These are phyloP conservation scores for Suillia variegata DNA, from an alignment of 2,888 invertebrate genomes.

Conservation along the genomic window DNA sequence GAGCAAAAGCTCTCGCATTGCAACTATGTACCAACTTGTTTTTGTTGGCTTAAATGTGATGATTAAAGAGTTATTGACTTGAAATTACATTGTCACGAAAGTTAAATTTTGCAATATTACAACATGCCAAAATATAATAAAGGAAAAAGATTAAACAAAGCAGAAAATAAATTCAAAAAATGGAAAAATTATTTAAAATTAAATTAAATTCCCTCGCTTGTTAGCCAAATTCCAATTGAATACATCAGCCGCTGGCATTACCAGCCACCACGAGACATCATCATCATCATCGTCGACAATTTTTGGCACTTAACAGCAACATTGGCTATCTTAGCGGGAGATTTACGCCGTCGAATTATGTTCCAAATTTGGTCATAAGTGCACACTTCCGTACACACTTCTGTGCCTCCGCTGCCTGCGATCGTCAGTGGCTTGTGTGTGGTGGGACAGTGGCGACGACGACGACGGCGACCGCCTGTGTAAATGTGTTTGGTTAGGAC, in stretches of 20 bases:
- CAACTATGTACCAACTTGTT: neutral
- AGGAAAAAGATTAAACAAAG: too few relatives aligned
- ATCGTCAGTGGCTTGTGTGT: too few relatives aligned
- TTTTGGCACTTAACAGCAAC: neutral
- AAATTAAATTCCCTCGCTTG: neutral
- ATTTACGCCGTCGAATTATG: neutral
- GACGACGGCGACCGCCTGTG: too few relatives aligned
- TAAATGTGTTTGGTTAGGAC: too few relatives aligned
- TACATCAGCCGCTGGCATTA: neutral
- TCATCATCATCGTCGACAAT: neutral
- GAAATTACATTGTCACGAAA: slow-evolving; percentile 20
- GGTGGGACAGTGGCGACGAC: too few relatives aligned
- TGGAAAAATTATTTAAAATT: neutral
- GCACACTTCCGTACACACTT: slow-evolving; percentile 3
- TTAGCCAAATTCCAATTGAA: slow-evolving; percentile 1
- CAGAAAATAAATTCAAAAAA: neutral
- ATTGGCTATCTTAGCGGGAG: neutral
- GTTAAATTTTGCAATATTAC: slow-evolving; percentile 4
- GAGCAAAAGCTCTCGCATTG: too few relatives aligned
- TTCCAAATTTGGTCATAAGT: neutral
- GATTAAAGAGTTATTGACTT: slow-evolving; percentile 11
- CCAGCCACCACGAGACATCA: neutral
- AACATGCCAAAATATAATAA: neutral
- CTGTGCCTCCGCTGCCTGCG: too few relatives aligned
- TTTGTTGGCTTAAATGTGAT: too few relatives aligned